Evolutionary conservation across 2,113 vertebrate species (phyloP).

Genomic region (Atlantisia rogersi): DNA sequence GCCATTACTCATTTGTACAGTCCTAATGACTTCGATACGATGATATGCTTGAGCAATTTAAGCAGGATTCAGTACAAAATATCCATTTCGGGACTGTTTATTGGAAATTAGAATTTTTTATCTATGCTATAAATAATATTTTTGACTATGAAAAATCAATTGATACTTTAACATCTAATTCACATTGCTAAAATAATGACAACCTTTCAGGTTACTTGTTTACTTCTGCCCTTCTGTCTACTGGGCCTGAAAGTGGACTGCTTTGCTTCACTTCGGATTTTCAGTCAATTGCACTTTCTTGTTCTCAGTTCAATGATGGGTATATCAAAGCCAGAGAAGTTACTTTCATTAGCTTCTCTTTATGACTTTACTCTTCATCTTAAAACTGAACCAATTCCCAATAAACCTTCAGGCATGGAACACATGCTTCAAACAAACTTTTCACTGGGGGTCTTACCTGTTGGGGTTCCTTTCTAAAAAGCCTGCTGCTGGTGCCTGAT

Average conservation of each 20-base stretch:
- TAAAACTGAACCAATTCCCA: neutral
- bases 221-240: neutral
- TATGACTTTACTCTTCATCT: neutral
- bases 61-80: neutral
- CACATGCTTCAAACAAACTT: neutral
- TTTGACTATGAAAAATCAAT: conserved; percentile 2
- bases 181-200: neutral
- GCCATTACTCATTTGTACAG: conserved; percentile 28
- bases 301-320: neutral
- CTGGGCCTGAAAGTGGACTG: neutral
- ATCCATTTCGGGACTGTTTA: conserved; percentile 16
- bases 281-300: neutral
- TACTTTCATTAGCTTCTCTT: neutral
- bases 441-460: neutral
- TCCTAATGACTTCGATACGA: neutral
- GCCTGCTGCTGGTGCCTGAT: neutral
- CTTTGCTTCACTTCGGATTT: neutral
- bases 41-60: neutral
- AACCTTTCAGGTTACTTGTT: neutral
- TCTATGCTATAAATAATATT: conserved; percentile 35
- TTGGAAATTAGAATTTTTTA: conserved; percentile 35
- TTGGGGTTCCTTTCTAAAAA: neutral
- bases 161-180: conserved; percentile 27
- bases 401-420: neutral
- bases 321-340: neutral